Conservation (phyloP, 2,797 vertebrate genomes). For the Staurois parvus region DNA sequence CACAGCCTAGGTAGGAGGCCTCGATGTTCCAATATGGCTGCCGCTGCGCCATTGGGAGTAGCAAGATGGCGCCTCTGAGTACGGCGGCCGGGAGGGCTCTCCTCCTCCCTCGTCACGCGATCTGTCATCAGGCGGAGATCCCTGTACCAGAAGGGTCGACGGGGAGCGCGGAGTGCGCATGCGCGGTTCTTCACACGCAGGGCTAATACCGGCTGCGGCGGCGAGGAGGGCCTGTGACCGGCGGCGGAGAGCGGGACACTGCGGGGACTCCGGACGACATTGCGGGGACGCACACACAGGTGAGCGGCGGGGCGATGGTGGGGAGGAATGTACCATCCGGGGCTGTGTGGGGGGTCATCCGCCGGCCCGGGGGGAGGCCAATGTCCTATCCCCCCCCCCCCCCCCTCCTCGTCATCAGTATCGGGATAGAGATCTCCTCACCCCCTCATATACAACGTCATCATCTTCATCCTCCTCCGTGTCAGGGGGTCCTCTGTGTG, state of each 20-base stretch:
- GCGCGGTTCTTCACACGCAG: slow-evolving; percentile 45
- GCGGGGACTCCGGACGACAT: not conserved
- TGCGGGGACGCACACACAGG: not conserved
- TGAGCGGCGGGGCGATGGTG: not conserved
- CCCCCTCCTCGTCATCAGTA: no score
- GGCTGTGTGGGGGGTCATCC: not conserved
- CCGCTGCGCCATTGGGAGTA: not conserved
- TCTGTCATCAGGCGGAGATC: not conserved
- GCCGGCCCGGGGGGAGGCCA: no score
- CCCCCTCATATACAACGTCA: no score
- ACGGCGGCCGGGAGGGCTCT: not conserved
- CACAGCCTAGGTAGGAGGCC: not conserved
- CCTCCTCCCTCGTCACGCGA: not conserved
- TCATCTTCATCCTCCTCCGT: no score
- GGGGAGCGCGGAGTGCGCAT: slow-evolving; percentile 7
- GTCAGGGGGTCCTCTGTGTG: no score
- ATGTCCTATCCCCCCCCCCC: no score
- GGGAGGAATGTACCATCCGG: not conserved
- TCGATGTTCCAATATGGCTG: slow-evolving; percentile 29
- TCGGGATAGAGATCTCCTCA: no score
- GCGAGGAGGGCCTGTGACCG: slow-evolving; percentile 33
- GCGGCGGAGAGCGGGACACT: not conserved
- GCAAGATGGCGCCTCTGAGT: not conserved
- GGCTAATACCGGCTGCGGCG: slow-evolving; percentile 48
- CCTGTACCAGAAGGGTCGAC: slow-evolving; percentile 37